phyloP scores from a whole-genome alignment of 2,113 vertebrate genomes.

The Craseonycteris thonglongyai region DNA sequence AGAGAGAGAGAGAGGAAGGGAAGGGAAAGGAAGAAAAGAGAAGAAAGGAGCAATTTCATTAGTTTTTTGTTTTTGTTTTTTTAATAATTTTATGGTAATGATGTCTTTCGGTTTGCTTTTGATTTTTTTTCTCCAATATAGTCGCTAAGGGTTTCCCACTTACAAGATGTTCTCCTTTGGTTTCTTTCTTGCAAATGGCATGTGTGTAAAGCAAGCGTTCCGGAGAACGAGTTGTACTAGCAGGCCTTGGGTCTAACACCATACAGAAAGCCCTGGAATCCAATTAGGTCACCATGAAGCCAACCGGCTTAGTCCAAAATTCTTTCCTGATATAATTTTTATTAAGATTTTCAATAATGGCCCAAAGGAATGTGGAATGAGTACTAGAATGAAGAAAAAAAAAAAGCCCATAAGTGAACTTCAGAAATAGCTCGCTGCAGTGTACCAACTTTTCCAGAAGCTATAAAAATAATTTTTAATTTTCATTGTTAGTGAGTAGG shows the following conservation, averaged over 20 bases:
- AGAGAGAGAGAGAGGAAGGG: background rate
- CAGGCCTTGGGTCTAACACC: background rate
- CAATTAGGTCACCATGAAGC: background rate
- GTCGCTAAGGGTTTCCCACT: background rate
- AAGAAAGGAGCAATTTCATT: background rate
- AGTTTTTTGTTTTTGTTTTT: no score
- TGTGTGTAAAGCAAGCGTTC: background rate
- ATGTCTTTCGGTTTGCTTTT: background rate
- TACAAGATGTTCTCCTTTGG: constrained; percentile 20
- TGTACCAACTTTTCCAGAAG: background rate
- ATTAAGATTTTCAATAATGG: constrained; percentile 15
- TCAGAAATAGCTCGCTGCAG: background rate
- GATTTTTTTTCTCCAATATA: background rate
- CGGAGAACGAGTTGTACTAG: background rate
- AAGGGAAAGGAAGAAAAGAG: background rate
- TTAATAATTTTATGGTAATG: background rate
- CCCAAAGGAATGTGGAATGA: background rate
- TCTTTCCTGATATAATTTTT: constrained; percentile 4
- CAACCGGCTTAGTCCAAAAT: background rate
- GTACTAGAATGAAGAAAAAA: background rate
- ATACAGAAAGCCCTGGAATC: background rate
- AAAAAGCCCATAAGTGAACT: background rate
- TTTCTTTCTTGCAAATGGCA: constrained; percentile 30
- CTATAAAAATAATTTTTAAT: background rate
- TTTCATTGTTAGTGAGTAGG: background rate